Conservation (phyloP, 2,797 vertebrate species). For the Diglossa cyanea region DNA sequence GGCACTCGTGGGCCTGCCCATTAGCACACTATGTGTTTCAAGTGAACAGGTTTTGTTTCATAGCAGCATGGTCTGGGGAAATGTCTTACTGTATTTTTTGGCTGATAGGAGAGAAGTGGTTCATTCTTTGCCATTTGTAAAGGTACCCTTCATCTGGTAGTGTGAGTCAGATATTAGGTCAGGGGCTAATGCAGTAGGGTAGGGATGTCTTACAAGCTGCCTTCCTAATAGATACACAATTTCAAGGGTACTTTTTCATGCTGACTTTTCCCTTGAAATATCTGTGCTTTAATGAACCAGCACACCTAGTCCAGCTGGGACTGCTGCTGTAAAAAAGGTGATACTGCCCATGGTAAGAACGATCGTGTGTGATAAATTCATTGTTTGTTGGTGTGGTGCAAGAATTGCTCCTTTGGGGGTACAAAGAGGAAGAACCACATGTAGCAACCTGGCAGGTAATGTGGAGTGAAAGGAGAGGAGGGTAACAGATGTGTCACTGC, state of each 20-base stretch:
- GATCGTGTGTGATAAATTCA: not conserved
- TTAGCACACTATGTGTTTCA: not conserved
- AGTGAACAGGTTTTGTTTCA: not conserved
- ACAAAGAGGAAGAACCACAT: not conserved
- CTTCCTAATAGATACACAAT: not conserved
- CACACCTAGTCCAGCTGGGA: slow-evolving; percentile 15
- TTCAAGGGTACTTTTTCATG: not conserved
- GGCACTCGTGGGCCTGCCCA: not conserved
- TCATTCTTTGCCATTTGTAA: not conserved
- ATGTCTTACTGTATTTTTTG: not conserved
- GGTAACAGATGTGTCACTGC: not conserved
- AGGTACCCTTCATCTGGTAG: not conserved
- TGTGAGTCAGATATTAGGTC: not conserved
- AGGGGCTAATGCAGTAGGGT: not conserved
- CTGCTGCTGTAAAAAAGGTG: slow-evolving; percentile 4
- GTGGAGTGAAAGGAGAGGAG: not conserved
- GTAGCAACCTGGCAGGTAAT: not conserved
- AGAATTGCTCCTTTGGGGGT: not conserved
- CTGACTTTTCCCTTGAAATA: slow-evolving; percentile 23
- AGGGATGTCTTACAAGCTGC: not conserved
- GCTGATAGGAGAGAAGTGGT: not conserved
- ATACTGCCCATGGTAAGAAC: not conserved
- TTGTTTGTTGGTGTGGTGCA: not conserved
- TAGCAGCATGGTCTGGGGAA: not conserved
- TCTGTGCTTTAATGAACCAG: not conserved